Percentiles rank a stretch among this genome's conserved stretches.
Conservation (phyloP, 1,140 invertebrate species). For the Penaeus vannamei region DNA sequence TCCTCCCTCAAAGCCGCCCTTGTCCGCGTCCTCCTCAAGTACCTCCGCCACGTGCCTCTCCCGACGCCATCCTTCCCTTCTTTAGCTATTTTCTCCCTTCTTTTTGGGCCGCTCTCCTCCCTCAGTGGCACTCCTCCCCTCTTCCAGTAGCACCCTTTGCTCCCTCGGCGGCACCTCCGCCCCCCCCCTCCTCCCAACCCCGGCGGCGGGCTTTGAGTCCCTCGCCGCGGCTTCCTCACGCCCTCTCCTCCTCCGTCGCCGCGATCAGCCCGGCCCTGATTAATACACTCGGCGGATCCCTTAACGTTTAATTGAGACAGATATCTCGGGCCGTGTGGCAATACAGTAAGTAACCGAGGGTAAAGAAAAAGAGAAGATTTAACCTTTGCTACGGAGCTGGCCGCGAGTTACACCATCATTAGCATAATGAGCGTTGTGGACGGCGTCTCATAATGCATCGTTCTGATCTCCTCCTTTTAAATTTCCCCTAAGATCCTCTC, state of each 20-base stretch:
- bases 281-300: conserved; percentile 21
- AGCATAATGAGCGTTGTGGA: conserved; percentile 61
- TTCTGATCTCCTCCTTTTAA: conserved; percentile 46
- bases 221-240: not conserved
- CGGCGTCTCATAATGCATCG: conserved; percentile 50
- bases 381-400: conserved; percentile 60
- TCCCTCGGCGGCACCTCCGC: not conserved
- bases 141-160: not conserved
- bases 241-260: not conserved
- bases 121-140: not conserved
- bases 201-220: not conserved
- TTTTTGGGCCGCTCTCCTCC: not conserved
- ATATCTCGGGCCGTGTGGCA: conserved; percentile 42
- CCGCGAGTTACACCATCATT: conserved; percentile 61
- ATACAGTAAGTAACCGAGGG: conserved; percentile 51
- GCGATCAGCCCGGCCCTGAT: not conserved
- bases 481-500: conserved; percentile 8
- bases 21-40: no score
- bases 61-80: no score
- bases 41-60: not conserved
- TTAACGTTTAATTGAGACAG: conserved; percentile 57
- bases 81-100: not conserved
- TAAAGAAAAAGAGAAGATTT: conserved; percentile 60
- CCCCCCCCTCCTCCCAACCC: not conserved
- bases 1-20: no score